Evolutionary conservation across 2,888 invertebrate species (phyloP).

Genomic region (Zelleria hepariella): DNA sequence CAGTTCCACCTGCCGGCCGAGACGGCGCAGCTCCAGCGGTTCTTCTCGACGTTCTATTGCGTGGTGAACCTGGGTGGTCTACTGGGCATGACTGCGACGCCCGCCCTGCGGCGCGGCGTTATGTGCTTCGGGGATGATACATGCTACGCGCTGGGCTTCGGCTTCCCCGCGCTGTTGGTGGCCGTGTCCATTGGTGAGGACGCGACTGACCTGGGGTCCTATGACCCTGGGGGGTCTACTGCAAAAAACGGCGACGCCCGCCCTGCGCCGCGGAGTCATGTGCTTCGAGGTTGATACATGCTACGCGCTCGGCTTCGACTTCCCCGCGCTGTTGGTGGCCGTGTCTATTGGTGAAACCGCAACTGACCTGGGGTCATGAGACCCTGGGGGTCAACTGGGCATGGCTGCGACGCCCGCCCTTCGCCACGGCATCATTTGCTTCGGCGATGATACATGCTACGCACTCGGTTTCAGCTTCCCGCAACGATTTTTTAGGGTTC

Average conservation of each 20-base stretch:
- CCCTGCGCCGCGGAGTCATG: slow-evolving; percentile 75
- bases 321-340: slow-evolving; percentile 81
- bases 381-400: slow-evolving; percentile 77
- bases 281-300: slow-evolving; percentile 80
- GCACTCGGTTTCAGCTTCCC: slow-evolving; percentile 85
- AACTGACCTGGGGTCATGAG: slow-evolving; percentile 39
- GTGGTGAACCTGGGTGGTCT: slow-evolving; percentile 81
- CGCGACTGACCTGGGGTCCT: not conserved
- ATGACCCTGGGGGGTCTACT: slow-evolving; percentile 79
- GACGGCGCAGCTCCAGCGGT: slow-evolving; percentile 76
- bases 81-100: slow-evolving; percentile 79
- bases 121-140: slow-evolving; percentile 78
- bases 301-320: slow-evolving; percentile 82
- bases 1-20: slow-evolving; percentile 78
- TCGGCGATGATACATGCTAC: slow-evolving; percentile 79
- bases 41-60: slow-evolving; percentile 89
- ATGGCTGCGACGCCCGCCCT: slow-evolving; percentile 81
- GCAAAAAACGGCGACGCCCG: slow-evolving; percentile 80
- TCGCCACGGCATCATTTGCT: slow-evolving; percentile 75
- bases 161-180: slow-evolving; percentile 82
- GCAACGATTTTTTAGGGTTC: too few relatives aligned
- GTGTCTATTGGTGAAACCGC: slow-evolving; percentile 73
- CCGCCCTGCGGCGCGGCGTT: slow-evolving; percentile 76
- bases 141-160: slow-evolving; percentile 83
- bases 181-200: slow-evolving; percentile 75